Evolutionary conservation across 2,797 vertebrate species (phyloP).

Genomic region (Tolypeutes matacus): DNA sequence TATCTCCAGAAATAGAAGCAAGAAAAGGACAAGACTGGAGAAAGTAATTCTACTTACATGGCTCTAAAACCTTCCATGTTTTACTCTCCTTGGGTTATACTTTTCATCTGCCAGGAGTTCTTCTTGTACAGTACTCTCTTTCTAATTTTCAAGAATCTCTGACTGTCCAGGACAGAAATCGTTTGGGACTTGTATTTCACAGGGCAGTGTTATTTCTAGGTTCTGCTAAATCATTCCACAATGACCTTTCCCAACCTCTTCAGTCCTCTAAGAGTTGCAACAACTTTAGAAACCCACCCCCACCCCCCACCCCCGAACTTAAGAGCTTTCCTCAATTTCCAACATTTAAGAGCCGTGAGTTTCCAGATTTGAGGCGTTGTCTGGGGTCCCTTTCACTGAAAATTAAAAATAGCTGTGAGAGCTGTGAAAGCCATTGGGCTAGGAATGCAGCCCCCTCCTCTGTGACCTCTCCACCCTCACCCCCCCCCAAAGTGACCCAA

Average conservation of each 20-base stretch:
- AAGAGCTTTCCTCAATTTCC: background rate
- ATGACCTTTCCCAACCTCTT: background rate
- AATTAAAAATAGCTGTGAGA: conserved; percentile 30
- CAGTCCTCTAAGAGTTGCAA: background rate
- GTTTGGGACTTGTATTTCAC: conserved; percentile 61
- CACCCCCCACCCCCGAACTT: background rate
- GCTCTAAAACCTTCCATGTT: background rate
- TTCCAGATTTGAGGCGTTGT: background rate
- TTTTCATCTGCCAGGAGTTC: conserved; percentile 61
- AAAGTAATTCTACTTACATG: conserved; percentile 59
- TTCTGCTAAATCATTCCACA: background rate
- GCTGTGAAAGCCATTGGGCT: conserved; percentile 15
- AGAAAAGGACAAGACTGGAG: conserved; percentile 42
- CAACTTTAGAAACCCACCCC: conserved; percentile 6
- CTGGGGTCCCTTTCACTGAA: background rate
- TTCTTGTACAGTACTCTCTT: background rate
- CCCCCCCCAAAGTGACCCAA: background rate
- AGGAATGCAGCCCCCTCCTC: conserved; percentile 37
- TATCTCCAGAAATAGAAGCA: conserved; percentile 39
- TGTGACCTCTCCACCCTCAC: background rate
- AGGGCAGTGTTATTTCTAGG: background rate
- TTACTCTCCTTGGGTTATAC: background rate
- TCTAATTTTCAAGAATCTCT: conserved; percentile 37
- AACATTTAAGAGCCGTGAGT: background rate
- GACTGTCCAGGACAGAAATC: background rate